phyloP scores from a whole-genome alignment of 2,888 invertebrate species.

The Tridacna gigas region DNA sequence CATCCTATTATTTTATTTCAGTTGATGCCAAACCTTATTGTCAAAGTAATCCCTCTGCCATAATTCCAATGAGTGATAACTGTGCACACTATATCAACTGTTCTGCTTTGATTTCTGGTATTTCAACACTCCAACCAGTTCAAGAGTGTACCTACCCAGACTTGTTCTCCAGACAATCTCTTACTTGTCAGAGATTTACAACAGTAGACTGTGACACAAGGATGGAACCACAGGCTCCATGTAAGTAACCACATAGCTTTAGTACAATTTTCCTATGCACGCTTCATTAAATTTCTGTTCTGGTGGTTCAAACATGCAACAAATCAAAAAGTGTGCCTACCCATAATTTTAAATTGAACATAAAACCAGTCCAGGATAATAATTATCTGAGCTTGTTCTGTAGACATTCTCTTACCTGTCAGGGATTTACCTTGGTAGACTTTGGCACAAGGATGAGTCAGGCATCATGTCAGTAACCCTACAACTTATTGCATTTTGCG shows the following conservation, averaged over 20 bases:
- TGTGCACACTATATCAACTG: conserved; percentile 66
- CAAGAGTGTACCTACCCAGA: conserved; percentile 74
- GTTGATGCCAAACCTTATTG: conserved; percentile 64
- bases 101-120: conserved; percentile 25
- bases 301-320: no score
- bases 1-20: conserved; percentile 23
- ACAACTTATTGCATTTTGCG: no score
- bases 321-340: no score
- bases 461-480: no score
- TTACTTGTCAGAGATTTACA: conserved; percentile 64
- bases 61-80: conserved; percentile 58
- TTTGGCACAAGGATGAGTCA: no score
- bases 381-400: no score
- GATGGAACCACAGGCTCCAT: conserved; percentile 68
- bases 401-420: no score
- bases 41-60: conserved; percentile 53
- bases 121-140: conserved; percentile 17
- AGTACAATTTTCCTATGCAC: no score
- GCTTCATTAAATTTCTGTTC: no score
- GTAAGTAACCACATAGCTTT: conserved; percentile 57
- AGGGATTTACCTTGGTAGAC: no score
- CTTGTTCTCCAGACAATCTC: conserved; percentile 64
- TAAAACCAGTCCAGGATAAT: no score
- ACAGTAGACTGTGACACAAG: conserved; percentile 67
- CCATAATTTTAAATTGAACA: no score